A percentile compares a stretch with the other conserved stretches of the same genome.
phyloP scores from a whole-genome alignment of 2,888 invertebrate species.

The Troilus luridus region DNA sequence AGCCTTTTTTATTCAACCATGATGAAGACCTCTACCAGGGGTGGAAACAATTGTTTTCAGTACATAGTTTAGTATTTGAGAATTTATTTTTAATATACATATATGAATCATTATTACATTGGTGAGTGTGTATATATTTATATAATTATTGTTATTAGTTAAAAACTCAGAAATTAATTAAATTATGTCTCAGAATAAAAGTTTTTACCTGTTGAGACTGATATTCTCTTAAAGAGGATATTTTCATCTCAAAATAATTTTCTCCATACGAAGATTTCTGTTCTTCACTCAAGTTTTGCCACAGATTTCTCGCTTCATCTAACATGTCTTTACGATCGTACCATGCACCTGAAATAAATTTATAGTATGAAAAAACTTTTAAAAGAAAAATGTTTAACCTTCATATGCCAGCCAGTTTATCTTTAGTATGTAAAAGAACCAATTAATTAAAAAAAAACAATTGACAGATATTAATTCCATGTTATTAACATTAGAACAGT shows the following conservation, averaged over 20 bases:
- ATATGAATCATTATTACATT: too few relatives aligned
- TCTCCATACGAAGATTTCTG: slow-evolving; percentile 84
- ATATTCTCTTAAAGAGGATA: slow-evolving; percentile 81
- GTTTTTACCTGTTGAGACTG: slow-evolving; percentile 71
- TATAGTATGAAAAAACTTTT: background rate
- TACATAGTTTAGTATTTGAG: too few relatives aligned
- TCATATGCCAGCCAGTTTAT: background rate
- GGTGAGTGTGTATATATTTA: too few relatives aligned
- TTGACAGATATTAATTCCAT: background rate
- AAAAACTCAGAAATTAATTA: too few relatives aligned
- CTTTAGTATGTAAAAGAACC: background rate
- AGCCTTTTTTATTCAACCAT: too few relatives aligned
- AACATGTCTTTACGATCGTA: slow-evolving; percentile 66
- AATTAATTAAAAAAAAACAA: background rate
- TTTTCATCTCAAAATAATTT: slow-evolving; percentile 85
- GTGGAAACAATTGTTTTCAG: too few relatives aligned
- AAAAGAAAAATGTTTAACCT: background rate
- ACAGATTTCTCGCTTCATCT: slow-evolving; percentile 83
- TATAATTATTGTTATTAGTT: too few relatives aligned
- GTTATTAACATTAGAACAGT: background rate
- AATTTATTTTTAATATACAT: too few relatives aligned
- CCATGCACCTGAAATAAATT: slow-evolving; percentile 64
- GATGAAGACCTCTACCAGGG: too few relatives aligned
- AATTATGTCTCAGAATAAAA: background rate
- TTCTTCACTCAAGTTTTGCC: slow-evolving; percentile 82